Base-by-base conservation (phyloP, 2,888 invertebrate genomes). In the Chalcosyrphus nemorum region DNA sequence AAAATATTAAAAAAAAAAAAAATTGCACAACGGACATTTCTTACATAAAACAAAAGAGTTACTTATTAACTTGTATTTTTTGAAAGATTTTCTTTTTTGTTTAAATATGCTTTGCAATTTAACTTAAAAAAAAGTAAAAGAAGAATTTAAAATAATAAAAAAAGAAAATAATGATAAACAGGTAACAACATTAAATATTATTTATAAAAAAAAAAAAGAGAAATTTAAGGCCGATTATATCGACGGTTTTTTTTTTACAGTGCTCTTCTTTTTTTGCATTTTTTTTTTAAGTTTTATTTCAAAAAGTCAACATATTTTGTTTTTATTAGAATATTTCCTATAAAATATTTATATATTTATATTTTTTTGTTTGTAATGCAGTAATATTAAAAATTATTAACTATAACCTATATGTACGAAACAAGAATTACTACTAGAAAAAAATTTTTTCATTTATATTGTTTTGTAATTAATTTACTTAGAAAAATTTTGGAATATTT, bases 291-390 rank as follows among this genome's bases (percentile, higher is more conserved):
- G 47, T 45, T 84, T 68, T 75, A 63, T 70, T 57, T 74, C 57
- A 65, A 75, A 77, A 66, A 72, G 75, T 80, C 78, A 74, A 84
- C 74, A 50, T 77, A 19, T 66, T 54, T 29, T 71, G 19, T 57
- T 71, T 47, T 71, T 78, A 63, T 72, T 71, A 77, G 77, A 74
- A 68, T 74, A 78, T 52, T 47, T 82, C 59, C 56, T 72, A 76
- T 65, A 68, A 61, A 63, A 74, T 66, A 74, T 54, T 59, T 59
- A 15, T n/a, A n/a, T n/a, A n/a, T n/a, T n/a, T n/a, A 17, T 74
- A 80, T 86, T 70, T 80, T 80, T 86, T 81, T 86, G 68, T 80
- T 80, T 86, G 86, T 85, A 80, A 86, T 86, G 86, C 85, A 86
- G 84, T 87, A 70, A 65, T 66, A 72, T 76, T 74, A 57, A 86